Conservation (phyloP, 2,888 invertebrate genomes). For the Leptodirus hochenwartii region DNA sequence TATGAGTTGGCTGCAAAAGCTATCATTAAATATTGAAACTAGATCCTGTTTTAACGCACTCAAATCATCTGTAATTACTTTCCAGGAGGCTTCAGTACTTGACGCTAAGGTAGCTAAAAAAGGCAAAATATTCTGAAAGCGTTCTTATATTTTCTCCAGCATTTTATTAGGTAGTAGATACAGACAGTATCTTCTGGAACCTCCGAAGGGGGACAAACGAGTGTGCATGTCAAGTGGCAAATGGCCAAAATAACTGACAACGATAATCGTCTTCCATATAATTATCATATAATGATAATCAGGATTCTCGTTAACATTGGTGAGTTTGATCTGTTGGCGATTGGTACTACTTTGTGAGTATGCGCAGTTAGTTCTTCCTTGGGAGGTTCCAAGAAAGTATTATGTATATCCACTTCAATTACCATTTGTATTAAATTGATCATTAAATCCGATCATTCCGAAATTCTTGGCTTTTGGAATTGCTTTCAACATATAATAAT, state of each 20-base stretch:
- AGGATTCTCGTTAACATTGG: too few relatives aligned
- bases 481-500: conserved; percentile 47
- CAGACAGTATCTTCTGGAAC: too few relatives aligned
- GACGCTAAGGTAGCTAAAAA: conserved; percentile 25
- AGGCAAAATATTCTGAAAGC: too few relatives aligned
- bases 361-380: conserved; percentile 17
- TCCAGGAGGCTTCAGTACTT: conserved; percentile 33
- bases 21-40: conserved; percentile 56
- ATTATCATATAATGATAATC: too few relatives aligned
- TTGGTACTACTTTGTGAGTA: too few relatives aligned
- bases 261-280: background rate
- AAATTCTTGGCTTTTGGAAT: conserved; percentile 27
- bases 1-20: conserved; percentile 55
- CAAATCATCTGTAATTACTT: conserved; percentile 40
- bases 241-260: background rate
- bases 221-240: too few relatives aligned
- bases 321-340: too few relatives aligned
- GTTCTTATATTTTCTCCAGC: too few relatives aligned
- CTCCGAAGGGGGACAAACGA: too few relatives aligned
- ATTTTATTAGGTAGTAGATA: too few relatives aligned
- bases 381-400: conserved; percentile 9
- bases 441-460: background rate
- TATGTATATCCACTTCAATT: conserved; percentile 10
- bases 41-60: conserved; percentile 51
- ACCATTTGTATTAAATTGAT: too few relatives aligned